Percentiles rank a stretch among this genome's conserved stretches.
These are phyloP conservation scores for Cygnus olor DNA, from an alignment of 2,797 vertebrate genomes.

Conservation along the genomic window DNA sequence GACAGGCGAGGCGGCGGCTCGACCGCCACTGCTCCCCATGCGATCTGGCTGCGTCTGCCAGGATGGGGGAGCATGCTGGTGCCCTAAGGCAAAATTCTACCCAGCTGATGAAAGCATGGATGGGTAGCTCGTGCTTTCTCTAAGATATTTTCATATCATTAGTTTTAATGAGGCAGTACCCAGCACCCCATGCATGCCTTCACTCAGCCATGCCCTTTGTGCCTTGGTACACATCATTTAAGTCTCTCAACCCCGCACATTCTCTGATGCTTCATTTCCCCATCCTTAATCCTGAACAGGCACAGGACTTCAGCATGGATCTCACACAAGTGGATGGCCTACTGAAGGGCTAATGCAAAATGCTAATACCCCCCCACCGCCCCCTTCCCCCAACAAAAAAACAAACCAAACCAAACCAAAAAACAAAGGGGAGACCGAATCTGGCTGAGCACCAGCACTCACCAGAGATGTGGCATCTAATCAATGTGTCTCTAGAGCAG, in stretches of 20 bases:
- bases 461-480: neutral
- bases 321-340: neutral
- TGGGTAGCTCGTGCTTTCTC: neutral
- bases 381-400: too few species aligned
- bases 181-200: neutral
- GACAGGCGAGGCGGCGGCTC: accelerated
- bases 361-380: neutral
- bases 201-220: neutral
- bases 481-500: neutral
- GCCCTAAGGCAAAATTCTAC: neutral
- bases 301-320: neutral
- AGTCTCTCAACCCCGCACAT: neutral
- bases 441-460: neutral
- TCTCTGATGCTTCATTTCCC: neutral
- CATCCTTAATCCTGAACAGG: neutral
- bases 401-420: neutral
- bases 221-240: neutral
- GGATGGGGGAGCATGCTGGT: neutral
- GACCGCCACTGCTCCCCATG: accelerated
- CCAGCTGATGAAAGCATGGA: neutral
- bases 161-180: neutral
- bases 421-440: neutral
- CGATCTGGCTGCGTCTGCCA: neutral
- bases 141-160: neutral
- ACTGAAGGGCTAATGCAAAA: neutral